A percentile compares a stretch with the other conserved stretches of the same genome.
These are phyloP conservation scores for Hemicrepidius hirtus DNA, from an alignment of 2,888 invertebrate species.

Conservation along the genomic window DNA sequence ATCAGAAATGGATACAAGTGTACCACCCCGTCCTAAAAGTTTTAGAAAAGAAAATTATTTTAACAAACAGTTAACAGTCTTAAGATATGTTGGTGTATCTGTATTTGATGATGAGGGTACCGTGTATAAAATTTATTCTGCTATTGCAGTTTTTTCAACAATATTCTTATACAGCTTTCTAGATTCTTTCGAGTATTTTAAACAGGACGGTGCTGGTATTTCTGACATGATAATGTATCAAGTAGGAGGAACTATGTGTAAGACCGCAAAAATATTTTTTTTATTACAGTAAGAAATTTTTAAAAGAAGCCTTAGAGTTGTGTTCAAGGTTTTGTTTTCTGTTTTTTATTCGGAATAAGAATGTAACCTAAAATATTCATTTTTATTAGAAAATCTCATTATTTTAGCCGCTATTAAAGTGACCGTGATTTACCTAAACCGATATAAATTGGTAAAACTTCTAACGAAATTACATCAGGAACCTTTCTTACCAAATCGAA, in stretches of 20 bases:
- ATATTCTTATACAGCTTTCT: not conserved
- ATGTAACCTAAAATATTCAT: too few relatives aligned
- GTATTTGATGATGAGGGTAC: not conserved
- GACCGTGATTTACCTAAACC: not conserved
- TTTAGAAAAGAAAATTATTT: not conserved
- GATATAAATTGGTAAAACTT: not conserved
- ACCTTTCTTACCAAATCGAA: not conserved
- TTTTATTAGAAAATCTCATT: not conserved
- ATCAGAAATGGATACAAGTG: too few relatives aligned
- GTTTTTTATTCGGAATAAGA: too few relatives aligned
- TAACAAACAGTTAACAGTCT: not conserved
- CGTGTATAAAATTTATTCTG: not conserved
- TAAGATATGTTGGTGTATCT: constrained; percentile 2
- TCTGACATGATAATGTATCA: not conserved
- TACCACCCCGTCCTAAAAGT: too few relatives aligned
- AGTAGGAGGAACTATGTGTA: not conserved
- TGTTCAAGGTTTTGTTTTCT: too few relatives aligned
- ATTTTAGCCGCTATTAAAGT: not conserved
- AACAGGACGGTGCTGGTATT: not conserved
- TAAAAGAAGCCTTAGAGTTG: too few relatives aligned
- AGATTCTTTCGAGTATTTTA: not conserved
- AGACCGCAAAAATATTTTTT: not conserved
- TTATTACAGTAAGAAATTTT: too few relatives aligned
- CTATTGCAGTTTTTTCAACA: not conserved
- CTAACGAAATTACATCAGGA: not conserved